Base-by-base conservation (phyloP, 1,140 invertebrate genomes). In the Odontomachus brunneus region DNA sequence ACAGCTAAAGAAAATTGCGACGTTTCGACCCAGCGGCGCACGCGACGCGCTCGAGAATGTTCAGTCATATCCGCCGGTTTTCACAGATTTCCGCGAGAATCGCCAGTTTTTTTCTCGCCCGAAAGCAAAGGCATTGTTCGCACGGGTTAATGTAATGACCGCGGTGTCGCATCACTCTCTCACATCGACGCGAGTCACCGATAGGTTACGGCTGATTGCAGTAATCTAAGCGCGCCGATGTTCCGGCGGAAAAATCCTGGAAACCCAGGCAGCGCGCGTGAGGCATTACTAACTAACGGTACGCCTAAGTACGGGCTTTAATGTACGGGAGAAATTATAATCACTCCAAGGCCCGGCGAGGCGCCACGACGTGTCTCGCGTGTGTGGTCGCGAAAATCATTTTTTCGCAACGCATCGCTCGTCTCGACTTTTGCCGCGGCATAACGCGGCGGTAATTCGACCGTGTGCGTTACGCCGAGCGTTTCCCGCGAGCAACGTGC, bases 221-320 rank as follows among this genome's bases (percentile, higher is more conserved):
- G 87, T 88, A 88, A 88, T 88, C 83, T 85, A 85, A 84, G 86
- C 83, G 86, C 83, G 87, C 67, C 82, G 74, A 87, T 85, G 80
- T 73, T 67, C 55, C 60, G 73, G 17, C 60, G 62, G 22, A 66
- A 85, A 85, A 80, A 74, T 88, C 9, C 19, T 75, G 38, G 53
- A 83, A 85, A 88, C 44, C 57, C 66, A 73, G 59, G 72, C 83
- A 67, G 72, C 83, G 71, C 81, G 83, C 72, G 67, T 76, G 87
- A 82, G 85, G 69, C 59, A 85, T 88, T 85, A 75, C 80, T 88
- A 88, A 88, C 62, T 88, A 88, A 88, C 86, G 87, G 86, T 83
- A 85, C 74, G 80, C 69, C 76, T 88, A 88, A 88, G 83, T 88
- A 88, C 80, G 80, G 80, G 67, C 86, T 88, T 88, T 85, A 85